phyloP scores from a whole-genome alignment of 2,113 vertebrate genomes.

The Ammodramus savannarum region DNA sequence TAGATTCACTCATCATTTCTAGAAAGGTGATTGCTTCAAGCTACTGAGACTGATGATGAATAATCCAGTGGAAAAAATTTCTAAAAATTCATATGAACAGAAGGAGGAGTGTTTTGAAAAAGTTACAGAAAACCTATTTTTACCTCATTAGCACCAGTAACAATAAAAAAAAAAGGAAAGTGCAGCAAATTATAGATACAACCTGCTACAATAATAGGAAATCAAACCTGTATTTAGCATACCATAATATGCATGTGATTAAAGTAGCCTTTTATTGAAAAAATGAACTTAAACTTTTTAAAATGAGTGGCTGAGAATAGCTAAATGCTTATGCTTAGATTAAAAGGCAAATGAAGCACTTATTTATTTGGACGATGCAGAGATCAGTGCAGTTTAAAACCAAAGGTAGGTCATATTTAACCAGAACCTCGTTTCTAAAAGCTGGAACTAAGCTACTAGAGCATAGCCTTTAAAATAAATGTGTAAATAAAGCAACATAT shows the following conservation, averaged over 20 bases:
- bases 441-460: not conserved
- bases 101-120: not conserved
- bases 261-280: not conserved
- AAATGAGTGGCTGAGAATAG: not conserved
- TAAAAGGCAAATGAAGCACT: not conserved
- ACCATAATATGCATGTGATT: not conserved
- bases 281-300: not conserved
- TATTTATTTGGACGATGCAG: not conserved
- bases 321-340: not conserved
- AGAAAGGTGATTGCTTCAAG: not conserved
- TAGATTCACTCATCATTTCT: not conserved
- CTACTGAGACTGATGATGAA: not conserved
- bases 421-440: not conserved
- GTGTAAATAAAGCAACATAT: not conserved
- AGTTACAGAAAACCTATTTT: not conserved
- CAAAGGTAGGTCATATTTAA: not conserved
- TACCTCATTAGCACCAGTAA: not conserved
- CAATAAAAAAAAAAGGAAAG: not conserved
- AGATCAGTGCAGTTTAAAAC: not conserved
- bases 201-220: not conserved
- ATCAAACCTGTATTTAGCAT: not conserved
- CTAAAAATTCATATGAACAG: not conserved
- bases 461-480: not conserved
- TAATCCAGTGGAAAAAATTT: not conserved
- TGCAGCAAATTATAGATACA: not conserved